Base-by-base conservation (phyloP, 2,888 invertebrate species). In the Drosophila borborema region DNA sequence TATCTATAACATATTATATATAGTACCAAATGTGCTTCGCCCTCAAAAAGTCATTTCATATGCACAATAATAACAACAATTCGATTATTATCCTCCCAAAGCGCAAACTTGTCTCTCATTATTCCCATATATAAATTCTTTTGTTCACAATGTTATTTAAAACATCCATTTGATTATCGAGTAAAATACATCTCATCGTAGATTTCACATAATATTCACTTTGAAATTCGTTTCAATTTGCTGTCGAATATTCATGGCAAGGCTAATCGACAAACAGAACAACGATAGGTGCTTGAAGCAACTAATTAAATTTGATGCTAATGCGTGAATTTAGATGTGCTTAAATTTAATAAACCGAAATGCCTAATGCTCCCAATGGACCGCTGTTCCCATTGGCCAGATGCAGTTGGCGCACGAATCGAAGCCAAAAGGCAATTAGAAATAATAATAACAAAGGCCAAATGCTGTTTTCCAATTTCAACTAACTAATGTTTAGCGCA, bases 371-470 rank as follows among this genome's bases (percentile, higher is more conserved):
- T 16, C 14, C 34, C 51, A 34, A 12, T 51, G 51, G 51, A 18
- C 0, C 14, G 16, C 23, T 59, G 28, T 43, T 46, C 46, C 66
- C 56, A 40, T 60, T 55, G 71, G 72, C 36, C 51, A 71, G 72
- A 64, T 59, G 69, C 49, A 61, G 40, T 41, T 58, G 58, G 20
- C 36, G 34, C 64, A 18, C 41, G 49, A 64, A 14, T 28, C 45
- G 45, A 12, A 12, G 28, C 34, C 62, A 53, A 72, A 74, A 76
- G 74, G 62, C 86, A 86, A 86, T 82, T 88, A 80, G 74, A 86
- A 88, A 85, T 87, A 85, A 86, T 79, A 83, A 82, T 76, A 83
- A 82, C 76, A 82, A 64, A 45, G 34, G 49, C 64, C 65, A 65
- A 78, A 73, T 74, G 79, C 46, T 73, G 58, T 74, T 73, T 66